phyloP scores from a whole-genome alignment of 2,113 vertebrate species.

The Scolopax mira region DNA sequence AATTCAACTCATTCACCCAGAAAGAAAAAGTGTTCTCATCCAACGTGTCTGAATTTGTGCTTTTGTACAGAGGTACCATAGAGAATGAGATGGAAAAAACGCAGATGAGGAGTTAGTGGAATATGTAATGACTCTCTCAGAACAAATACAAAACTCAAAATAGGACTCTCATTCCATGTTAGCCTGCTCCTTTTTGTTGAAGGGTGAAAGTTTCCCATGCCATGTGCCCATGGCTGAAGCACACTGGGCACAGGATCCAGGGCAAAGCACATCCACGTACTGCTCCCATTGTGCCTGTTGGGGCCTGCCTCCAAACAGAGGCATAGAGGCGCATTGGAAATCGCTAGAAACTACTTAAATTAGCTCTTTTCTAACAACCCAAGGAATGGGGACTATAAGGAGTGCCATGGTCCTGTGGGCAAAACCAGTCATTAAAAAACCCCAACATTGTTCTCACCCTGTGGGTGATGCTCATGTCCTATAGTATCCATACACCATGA shows the following conservation, averaged over 20 bases:
- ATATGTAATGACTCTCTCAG: background rate
- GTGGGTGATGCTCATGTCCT: background rate
- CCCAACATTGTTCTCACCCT: background rate
- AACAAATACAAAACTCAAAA: background rate
- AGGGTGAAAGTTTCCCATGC: background rate
- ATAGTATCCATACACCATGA: background rate
- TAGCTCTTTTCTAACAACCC: background rate
- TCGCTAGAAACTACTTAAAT: background rate
- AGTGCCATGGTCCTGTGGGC: no score
- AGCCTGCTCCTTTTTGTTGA: background rate
- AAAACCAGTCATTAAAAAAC: background rate
- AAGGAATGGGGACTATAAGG: background rate
- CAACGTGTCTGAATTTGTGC: accelerated
- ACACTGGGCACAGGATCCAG: background rate
- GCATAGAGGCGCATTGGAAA: accelerated
- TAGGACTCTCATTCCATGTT: background rate
- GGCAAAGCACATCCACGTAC: background rate
- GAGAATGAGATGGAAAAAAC: background rate
- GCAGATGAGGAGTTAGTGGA: background rate
- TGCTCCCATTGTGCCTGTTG: background rate
- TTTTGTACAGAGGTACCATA: background rate
- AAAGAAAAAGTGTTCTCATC: background rate
- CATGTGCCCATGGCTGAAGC: background rate
- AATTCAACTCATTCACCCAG: background rate
- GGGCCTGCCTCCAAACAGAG: background rate